Evolutionary conservation across 2,113 vertebrate genomes (phyloP), one percentile per base, ranked within the genome.

Genomic region (Cariama cristata): DNA sequence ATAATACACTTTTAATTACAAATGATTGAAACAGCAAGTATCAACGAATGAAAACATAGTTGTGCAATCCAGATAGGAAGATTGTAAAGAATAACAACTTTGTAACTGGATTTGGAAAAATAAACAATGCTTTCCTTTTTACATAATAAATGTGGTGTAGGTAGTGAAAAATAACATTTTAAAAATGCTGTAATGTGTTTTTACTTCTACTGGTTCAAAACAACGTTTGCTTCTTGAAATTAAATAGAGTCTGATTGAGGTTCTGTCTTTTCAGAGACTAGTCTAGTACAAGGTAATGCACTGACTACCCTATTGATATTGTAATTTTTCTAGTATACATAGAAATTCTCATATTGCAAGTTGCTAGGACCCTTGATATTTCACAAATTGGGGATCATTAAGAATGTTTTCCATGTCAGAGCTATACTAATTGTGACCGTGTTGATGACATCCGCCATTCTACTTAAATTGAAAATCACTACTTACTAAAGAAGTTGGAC

Each of bases 401-500:
- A 83, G 86, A 79, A 92, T 96, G 95, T 91, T 97, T 98, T 97
- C 90, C 72, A 72, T 87, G 87, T 88, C 53, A 79, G 63, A 84
- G 71, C 95, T 95, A 53, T 97, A 94, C 49, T 96, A 97, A 97
- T 96, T 98, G 96, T 97, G 87, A 96, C 86, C 89, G 67, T 96
- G 87, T 96, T 96, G 92, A 97, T 97, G 93, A 94, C 96, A 97
- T 98, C 96, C 97, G 97, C 96, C 95, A 96, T 98, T 97, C 96
- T 96, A 88, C 93, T 97, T 96, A 97, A 94, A 96, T 64, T 92
- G 91, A 96, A 96, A 96, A 90, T 97, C 79, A 42, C 73, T 96
- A 97, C 97, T 97, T 97, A 97, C 95, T 98, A 98, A 97, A 97
- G 95, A 97, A 96, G 95, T 97, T 95, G 96, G 82, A 98, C 96